Evolutionary conservation across 2,113 vertebrate species (phyloP).

Genomic region (Eleginops maclovinus): DNA sequence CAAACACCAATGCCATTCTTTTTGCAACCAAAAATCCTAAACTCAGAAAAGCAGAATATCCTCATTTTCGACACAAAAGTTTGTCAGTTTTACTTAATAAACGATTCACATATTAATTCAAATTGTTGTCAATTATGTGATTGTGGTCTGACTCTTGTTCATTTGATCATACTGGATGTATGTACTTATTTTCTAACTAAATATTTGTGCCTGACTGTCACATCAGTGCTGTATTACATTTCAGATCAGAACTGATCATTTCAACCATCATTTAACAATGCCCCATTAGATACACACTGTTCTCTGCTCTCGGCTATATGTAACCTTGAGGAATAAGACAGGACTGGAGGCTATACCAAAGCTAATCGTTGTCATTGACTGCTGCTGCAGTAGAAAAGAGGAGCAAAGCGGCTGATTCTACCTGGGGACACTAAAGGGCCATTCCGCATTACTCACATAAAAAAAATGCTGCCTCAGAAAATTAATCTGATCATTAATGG

Average conservation of each 20-base stretch:
- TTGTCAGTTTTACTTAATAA: background rate
- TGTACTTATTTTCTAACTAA: background rate
- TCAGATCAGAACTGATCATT: conserved; percentile 28
- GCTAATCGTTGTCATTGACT: conserved; percentile 75
- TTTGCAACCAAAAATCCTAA: background rate
- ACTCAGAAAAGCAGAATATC: background rate
- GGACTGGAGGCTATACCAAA: conserved; percentile 56
- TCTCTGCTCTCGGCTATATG: conserved; percentile 65
- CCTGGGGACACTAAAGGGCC: conserved; percentile 55
- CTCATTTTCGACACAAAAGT: background rate
- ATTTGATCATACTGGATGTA: background rate
- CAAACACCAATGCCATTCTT: background rate
- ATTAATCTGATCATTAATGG: background rate
- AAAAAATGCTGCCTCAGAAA: conserved; percentile 3
- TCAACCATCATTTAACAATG: conserved; percentile 35
- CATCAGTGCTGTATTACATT: conserved; percentile 6
- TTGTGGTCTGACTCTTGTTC: background rate
- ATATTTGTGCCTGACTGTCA: background rate
- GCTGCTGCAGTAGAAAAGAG: conserved; percentile 37
- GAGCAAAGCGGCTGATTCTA: conserved; percentile 52
- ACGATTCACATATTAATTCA: background rate
- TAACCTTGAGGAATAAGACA: conserved; percentile 75
- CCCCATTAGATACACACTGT: conserved; percentile 28
- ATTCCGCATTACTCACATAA: conserved; percentile 43
- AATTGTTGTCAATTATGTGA: background rate